These are phyloP conservation scores for Rhinolophus sinicus DNA, from an alignment of 2,113 vertebrate species.

Conservation along the genomic window DNA sequence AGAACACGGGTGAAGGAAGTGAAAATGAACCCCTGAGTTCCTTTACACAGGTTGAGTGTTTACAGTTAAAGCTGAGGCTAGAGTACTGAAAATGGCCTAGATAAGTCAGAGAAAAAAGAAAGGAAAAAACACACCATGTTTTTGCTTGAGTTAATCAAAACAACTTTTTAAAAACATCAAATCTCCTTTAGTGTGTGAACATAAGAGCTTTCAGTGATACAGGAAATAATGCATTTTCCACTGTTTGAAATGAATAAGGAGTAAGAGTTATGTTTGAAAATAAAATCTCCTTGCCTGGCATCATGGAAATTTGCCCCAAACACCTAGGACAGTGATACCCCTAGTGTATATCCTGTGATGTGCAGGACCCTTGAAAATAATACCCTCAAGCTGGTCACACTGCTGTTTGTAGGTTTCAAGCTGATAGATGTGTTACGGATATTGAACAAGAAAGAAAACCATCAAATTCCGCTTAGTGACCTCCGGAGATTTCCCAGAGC, in stretches of 20 bases:
- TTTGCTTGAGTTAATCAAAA: background rate
- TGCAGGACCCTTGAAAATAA: background rate
- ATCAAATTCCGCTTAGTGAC: background rate
- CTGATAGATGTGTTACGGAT: background rate
- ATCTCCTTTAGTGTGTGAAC: slow-evolving; percentile 27
- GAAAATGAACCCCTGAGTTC: background rate
- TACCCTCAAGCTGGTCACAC: background rate
- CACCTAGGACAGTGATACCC: background rate
- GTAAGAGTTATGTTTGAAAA: slow-evolving; percentile 14
- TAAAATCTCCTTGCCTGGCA: background rate
- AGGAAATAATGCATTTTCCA: background rate
- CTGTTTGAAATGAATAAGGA: background rate
- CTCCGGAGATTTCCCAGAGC: slow-evolving; percentile 6
- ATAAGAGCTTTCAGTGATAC: background rate
- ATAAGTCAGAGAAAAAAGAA: background rate
- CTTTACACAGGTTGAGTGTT: background rate
- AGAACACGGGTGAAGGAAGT: background rate
- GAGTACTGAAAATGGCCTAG: background rate
- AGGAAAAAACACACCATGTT: background rate
- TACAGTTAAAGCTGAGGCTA: background rate
- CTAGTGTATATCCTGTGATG: background rate
- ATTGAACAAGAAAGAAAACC: slow-evolving; percentile 38
- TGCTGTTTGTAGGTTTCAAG: slow-evolving; percentile 7
- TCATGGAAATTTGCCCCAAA: slow-evolving; percentile 16
- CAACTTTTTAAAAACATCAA: slow-evolving; percentile 11